Percentiles rank a stretch among this genome's conserved stretches.
Conservation (phyloP, 1,140 invertebrate genomes). For the Drosophila ercepeae region DNA sequence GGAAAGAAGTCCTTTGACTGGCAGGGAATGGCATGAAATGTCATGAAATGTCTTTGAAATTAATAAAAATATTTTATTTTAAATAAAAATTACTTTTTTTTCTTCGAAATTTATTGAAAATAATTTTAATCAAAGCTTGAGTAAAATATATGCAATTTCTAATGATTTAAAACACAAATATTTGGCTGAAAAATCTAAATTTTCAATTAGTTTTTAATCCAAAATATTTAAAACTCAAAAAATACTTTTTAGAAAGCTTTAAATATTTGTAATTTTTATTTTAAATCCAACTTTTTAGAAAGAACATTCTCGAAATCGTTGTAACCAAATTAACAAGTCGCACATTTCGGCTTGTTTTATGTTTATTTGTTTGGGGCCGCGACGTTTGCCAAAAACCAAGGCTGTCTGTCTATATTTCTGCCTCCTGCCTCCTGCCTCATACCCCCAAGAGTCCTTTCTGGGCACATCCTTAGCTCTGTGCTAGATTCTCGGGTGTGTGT, state of each 20-base stretch:
- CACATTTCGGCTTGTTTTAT: constrained; percentile 57
- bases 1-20: constrained; percentile 4
- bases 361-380: constrained; percentile 60
- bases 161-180: no score
- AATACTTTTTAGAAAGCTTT: neutral
- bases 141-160: no score
- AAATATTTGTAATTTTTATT: neutral
- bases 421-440: constrained; percentile 1
- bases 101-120: no score
- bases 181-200: no score
- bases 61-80: neutral
- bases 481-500: constrained; percentile 30
- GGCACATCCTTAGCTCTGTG: constrained; percentile 6
- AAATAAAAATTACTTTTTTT: neutral
- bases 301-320: constrained; percentile 12
- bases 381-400: constrained; percentile 66
- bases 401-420: constrained; percentile 54
- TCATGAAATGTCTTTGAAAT: no score
- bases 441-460: no score
- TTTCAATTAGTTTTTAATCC: no score
- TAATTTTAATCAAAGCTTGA: no score
- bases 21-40: no score
- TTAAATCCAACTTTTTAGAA: neutral
- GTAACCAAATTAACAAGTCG: constrained; percentile 13
- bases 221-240: no score